Percentiles rank a stretch among this genome's conserved stretches.
Conservation (phyloP, 2,888 invertebrate genomes). For the Melikaiella ostensackeni region DNA sequence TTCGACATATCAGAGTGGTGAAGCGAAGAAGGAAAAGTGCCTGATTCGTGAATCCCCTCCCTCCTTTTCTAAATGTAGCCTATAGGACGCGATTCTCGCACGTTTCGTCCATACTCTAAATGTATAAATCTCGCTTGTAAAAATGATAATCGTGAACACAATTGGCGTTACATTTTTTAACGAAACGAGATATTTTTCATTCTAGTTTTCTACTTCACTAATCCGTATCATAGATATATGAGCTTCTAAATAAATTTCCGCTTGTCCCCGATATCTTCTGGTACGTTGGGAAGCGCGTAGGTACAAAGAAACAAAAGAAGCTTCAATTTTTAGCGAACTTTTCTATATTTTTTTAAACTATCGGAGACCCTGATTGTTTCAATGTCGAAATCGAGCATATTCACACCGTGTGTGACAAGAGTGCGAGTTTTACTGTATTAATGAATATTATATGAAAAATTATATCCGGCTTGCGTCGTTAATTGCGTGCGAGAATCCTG, state of each 20-base stretch:
- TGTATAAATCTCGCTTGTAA: slow-evolving; percentile 6
- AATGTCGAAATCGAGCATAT: slow-evolving; percentile 33
- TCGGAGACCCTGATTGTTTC: slow-evolving; percentile 20
- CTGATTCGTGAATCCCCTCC: slow-evolving; percentile 9
- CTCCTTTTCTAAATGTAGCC: slow-evolving; percentile 28
- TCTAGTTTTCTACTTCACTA: slow-evolving; percentile 39
- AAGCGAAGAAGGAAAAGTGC: slow-evolving; percentile 9
- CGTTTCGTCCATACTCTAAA: slow-evolving; percentile 27
- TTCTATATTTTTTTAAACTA: slow-evolving; percentile 40
- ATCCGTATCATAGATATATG: slow-evolving; percentile 17
- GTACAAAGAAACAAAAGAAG: slow-evolving; percentile 9
- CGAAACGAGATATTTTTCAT: slow-evolving; percentile 35
- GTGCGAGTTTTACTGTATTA: slow-evolving; percentile 44
- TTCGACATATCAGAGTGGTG: slow-evolving; percentile 39
- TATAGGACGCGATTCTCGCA: slow-evolving; percentile 34
- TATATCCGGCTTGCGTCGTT: slow-evolving; percentile 32
- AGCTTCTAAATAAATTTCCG: slow-evolving; percentile 5
- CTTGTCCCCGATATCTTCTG: neutral
- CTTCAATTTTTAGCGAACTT: slow-evolving; percentile 25
- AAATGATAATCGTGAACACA: slow-evolving; percentile 8
- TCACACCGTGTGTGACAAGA: slow-evolving; percentile 18
- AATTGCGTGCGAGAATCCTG: slow-evolving; percentile 51
- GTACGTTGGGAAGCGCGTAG: neutral
- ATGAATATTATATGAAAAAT: slow-evolving; percentile 35
- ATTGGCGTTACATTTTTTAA: slow-evolving; percentile 30